Base-by-base conservation (phyloP, 2,113 vertebrate species). In the Thamnaconus septentrionalis region DNA sequence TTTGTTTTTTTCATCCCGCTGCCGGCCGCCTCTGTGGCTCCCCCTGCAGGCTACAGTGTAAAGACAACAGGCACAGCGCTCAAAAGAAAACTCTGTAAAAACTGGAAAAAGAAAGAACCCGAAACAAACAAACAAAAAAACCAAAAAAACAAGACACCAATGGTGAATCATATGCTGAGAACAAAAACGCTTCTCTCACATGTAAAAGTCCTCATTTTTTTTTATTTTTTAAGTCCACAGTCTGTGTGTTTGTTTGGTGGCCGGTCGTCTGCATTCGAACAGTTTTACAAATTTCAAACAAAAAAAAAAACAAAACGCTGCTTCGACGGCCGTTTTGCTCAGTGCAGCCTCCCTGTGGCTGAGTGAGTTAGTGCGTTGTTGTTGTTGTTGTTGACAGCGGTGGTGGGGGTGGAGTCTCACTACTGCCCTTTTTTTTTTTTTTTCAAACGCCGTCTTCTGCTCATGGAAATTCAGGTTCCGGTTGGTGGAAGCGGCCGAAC, bases 141-240 rank as follows among this genome's bases (percentile, higher is more conserved):
- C n/a, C n/a, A n/a, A 88, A 86, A 92, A 91, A 90, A 83, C 87
- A 92, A 92, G 91, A 93, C 91, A 92, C 90, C 85, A 59, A 91
- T 85, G 90, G 91, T 91, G 89, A 91, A 87, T 91, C 82, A 86
- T 85, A 89, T 84, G 82, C 82, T 77, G 88, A 89, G 83, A 85
- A 89, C 81, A 73, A 85, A 82, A 78, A 9, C 49, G 4, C 64
- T 69, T 75, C 69, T 73, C 73, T 65, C 65, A 55, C 77, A 72
- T 45, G 4, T 60, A 80, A 73, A 88, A 79, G 63, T 85, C 78
- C 66, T 63, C 47, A 66, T 78, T 84, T 61, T 46, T 66, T 73
- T 76, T 71, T n/a, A n/a, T n/a, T n/a, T n/a, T n/a, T n/a, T n/a
- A n/a, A n/a, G n/a, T n/a, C n/a, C n/a, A n/a, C n/a, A n/a, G n/a